phyloP scores from a whole-genome alignment of 1,140 invertebrate species.

The Hypothenemus hampei region DNA sequence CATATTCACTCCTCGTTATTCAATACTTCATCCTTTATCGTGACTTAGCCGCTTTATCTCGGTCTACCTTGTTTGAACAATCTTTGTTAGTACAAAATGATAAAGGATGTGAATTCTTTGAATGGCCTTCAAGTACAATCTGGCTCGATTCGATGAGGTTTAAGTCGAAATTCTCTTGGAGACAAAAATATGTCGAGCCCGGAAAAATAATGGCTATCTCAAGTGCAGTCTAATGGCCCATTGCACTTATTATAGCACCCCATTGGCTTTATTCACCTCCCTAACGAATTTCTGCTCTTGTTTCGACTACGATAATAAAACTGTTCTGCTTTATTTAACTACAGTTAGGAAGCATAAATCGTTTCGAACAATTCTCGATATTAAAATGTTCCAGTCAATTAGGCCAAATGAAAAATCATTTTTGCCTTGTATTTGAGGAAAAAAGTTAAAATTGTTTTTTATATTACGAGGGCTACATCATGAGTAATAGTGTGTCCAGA shows the following conservation, averaged over 20 bases:
- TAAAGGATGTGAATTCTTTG: too few species aligned
- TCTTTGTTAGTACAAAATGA: too few species aligned
- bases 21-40: slow-evolving; percentile 36
- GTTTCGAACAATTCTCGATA: too few species aligned
- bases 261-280: slow-evolving; percentile 36
- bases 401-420: too few species aligned
- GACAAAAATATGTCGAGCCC: slow-evolving; percentile 37
- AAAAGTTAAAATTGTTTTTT: too few species aligned
- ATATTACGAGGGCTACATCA: too few species aligned
- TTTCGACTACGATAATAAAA: neutral
- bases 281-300: slow-evolving; percentile 27
- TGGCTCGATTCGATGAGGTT: neutral
- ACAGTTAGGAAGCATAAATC: too few species aligned
- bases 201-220: slow-evolving; percentile 26
- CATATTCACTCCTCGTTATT: slow-evolving; percentile 44
- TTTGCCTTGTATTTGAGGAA: too few species aligned
- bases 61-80: too few species aligned
- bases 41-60: neutral
- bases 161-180: slow-evolving; percentile 26
- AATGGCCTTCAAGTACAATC: too few species aligned
- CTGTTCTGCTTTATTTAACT: slow-evolving; percentile 1
- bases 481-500: too few species aligned
- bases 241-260: slow-evolving; percentile 44
- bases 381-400: too few species aligned
- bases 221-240: slow-evolving; percentile 38